phyloP scores from a whole-genome alignment of 2,888 invertebrate species.

The Lagria hirta region DNA sequence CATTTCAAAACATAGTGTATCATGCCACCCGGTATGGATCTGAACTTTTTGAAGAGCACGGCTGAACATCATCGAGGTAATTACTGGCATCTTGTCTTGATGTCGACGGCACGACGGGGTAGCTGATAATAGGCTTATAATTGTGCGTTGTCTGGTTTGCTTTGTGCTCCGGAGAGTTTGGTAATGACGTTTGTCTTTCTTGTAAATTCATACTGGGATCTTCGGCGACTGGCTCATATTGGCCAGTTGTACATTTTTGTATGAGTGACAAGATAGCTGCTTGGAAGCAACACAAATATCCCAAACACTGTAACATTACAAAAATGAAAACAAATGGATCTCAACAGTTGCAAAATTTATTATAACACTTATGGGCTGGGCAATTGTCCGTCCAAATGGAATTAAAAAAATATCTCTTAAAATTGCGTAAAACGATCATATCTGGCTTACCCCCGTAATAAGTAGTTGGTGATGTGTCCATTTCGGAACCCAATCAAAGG shows the following conservation, averaged over 20 bases:
- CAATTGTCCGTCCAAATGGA: too few species aligned
- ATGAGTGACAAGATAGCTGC: slow-evolving; percentile 61
- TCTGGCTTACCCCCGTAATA: slow-evolving; percentile 63
- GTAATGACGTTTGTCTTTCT: slow-evolving; percentile 50
- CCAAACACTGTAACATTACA: slow-evolving; percentile 57
- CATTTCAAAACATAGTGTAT: slow-evolving; percentile 38
- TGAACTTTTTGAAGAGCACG: slow-evolving; percentile 55
- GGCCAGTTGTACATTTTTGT: slow-evolving; percentile 60
- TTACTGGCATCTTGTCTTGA: slow-evolving; percentile 54
- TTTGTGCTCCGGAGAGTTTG: slow-evolving; percentile 47
- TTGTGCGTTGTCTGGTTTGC: slow-evolving; percentile 53
- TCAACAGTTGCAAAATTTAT: not conserved
- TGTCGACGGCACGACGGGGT: slow-evolving; percentile 53
- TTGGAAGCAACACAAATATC: slow-evolving; percentile 64
- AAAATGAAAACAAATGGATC: not conserved
- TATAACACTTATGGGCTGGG: too few species aligned
- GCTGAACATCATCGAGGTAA: slow-evolving; percentile 55
- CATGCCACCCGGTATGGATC: slow-evolving; percentile 51
- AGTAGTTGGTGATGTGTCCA: slow-evolving; percentile 71
- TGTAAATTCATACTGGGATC: slow-evolving; percentile 62
- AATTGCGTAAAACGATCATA: too few species aligned
- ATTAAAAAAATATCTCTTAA: too few species aligned
- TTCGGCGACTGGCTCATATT: slow-evolving; percentile 64
- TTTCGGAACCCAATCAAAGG: slow-evolving; percentile 69
- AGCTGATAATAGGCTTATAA: slow-evolving; percentile 51